Evolutionary conservation across 2,888 invertebrate species (phyloP).

Genomic region (Andrena fulva): DNA sequence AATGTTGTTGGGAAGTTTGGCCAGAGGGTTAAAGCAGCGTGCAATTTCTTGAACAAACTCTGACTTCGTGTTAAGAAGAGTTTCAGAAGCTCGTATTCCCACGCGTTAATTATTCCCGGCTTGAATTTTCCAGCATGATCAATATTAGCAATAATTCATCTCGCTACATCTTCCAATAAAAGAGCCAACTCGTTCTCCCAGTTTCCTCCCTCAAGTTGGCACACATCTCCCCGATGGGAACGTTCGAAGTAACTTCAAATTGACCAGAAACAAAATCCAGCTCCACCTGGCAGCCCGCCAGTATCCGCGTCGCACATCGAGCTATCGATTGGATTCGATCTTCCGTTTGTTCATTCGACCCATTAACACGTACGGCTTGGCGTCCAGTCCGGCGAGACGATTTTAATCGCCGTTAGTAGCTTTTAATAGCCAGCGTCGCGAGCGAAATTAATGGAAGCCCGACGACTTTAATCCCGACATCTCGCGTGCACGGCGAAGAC

Average conservation of each 20-base stretch:
- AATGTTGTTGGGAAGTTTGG: too few species aligned
- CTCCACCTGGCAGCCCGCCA: slow-evolving; percentile 20
- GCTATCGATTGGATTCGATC: slow-evolving; percentile 8
- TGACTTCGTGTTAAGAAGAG: too few species aligned
- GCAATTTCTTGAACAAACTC: too few species aligned
- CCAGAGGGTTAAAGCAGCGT: too few species aligned
- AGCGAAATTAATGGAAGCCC: slow-evolving; percentile 1
- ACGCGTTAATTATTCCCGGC: not conserved
- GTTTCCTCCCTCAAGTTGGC: not conserved
- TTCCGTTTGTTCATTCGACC: not conserved
- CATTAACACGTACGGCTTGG: not conserved
- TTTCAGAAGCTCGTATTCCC: too few species aligned
- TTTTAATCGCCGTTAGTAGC: slow-evolving; percentile 29
- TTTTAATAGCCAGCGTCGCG: not conserved
- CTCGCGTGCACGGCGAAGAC: slow-evolving; percentile 8
- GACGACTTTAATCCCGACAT: slow-evolving; percentile 17
- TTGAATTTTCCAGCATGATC: not conserved
- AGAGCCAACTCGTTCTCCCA: not conserved
- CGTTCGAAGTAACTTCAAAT: slow-evolving; percentile 33
- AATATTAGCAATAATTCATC: not conserved
- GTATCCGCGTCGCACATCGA: not conserved
- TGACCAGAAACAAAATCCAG: slow-evolving; percentile 30
- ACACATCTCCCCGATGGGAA: not conserved
- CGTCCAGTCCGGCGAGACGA: not conserved
- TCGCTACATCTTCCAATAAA: too few species aligned